Base-by-base conservation (phyloP, 2,888 invertebrate genomes). In the Oscheius sp. region DNA sequence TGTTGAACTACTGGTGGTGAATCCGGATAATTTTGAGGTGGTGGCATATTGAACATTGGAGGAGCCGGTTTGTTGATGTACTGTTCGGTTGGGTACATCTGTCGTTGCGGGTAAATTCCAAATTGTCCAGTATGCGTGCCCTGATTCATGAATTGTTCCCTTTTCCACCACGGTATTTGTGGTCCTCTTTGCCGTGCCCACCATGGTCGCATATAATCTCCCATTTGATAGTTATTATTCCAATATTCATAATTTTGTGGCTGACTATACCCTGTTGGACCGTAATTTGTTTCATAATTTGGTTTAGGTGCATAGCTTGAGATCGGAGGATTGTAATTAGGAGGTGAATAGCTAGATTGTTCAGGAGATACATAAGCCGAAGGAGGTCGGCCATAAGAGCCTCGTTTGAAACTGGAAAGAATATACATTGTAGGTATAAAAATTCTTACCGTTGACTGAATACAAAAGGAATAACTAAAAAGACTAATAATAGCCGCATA, bases 161-260 rank as follows among this genome's bases (percentile, higher is more conserved):
- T 41, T 44, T 59, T 59, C 59, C 59, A 59, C 59, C 59, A 59
- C 12, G 59, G 59, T 9, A 59, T 59, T 20, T 59, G 59, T 0
- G 59, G 59, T 24, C 59, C 59, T 26, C 59, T 41, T 26, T 59
- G 59, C 28, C 59, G 32, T 20, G 54, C 54, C 54, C 54, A 54
- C 6, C 24, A 54, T 2, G 54, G 54, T 17, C 54, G 6, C 2
- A 24, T 24, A 22, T 47, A 47, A 12, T 47, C 26, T 9, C 50
- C 50, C 14, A 26, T 30, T 17, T 54, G 33, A n/a, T 54, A 54
- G 30, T 30, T 51, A 32, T 24, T 47, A 4, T 20, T 20, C 3
- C 22, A 12, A 3, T 2, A 24, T 5, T 24, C 47, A 22, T 47
- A 47, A 20, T 22, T 22, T 6, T 20, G 20, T 6, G 47, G 47